phyloP scores from a whole-genome alignment of 2,113 vertebrate genomes.

The Pelecanus crispus region DNA sequence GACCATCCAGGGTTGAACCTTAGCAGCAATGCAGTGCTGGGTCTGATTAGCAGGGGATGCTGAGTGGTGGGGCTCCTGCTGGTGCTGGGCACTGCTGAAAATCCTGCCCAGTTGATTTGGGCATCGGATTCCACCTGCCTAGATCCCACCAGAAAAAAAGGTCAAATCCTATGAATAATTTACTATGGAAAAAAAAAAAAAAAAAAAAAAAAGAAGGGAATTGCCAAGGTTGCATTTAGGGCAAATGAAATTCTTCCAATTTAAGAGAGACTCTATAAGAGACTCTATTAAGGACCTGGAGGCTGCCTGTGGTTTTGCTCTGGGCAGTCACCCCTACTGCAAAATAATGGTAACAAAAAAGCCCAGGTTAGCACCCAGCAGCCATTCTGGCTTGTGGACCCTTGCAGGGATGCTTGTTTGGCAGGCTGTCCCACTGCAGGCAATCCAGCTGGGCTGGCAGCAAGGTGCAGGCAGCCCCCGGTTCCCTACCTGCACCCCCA shows the following conservation, averaged over 20 bases:
- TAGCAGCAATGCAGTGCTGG: background rate
- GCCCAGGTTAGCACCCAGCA: background rate
- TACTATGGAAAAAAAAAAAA: background rate
- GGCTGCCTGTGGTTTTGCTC: background rate
- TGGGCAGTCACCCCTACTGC: background rate
- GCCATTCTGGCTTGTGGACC: background rate
- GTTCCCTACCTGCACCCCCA: background rate
- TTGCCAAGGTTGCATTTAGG: background rate
- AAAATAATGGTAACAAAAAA: background rate
- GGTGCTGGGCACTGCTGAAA: background rate
- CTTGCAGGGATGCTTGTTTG: fast-evolving
- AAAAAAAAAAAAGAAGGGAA: background rate
- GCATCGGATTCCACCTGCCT: background rate
- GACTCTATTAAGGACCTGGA: background rate
- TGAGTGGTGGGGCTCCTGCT: background rate
- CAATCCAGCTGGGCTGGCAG: background rate
- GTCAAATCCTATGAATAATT: background rate
- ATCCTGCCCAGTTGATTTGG: background rate
- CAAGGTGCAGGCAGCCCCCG: background rate
- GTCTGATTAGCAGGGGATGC: background rate
- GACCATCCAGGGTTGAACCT: background rate
- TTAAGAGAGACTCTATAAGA: background rate
- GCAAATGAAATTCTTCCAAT: background rate
- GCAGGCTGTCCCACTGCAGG: fast-evolving
- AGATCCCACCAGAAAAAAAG: background rate